phyloP scores from a whole-genome alignment of 2,113 vertebrate species.

The Scalopus aquaticus region DNA sequence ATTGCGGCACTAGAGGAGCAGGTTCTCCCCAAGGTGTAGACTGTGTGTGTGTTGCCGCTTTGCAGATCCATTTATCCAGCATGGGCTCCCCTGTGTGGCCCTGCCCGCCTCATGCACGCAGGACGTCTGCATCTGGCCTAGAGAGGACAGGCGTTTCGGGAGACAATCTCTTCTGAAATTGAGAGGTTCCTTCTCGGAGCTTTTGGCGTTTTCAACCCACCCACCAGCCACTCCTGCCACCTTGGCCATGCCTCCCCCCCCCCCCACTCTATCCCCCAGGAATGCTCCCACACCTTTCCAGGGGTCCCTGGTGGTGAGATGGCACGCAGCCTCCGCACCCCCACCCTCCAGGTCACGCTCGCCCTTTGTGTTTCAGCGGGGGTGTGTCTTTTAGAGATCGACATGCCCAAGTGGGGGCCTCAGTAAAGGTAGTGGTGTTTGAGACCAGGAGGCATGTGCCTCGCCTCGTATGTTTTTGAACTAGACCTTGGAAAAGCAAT shows the following conservation, averaged over 20 bases:
- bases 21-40: too few relatives aligned
- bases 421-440: neutral
- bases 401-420: accelerated
- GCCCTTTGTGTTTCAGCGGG: neutral
- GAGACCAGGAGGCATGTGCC: neutral
- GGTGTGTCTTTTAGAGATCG: neutral
- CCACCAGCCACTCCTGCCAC: neutral
- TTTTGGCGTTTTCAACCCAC: neutral
- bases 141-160: neutral
- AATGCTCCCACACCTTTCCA: neutral
- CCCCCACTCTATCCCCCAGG: neutral
- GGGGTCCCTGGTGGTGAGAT: neutral
- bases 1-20: neutral
- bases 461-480: neutral
- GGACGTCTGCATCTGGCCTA: neutral
- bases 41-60: too few relatives aligned
- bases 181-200: neutral
- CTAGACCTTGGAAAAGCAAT: neutral
- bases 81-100: neutral
- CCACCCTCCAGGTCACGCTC: accelerated
- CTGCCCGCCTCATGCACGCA: neutral
- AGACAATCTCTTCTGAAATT: neutral
- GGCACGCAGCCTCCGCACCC: neutral
- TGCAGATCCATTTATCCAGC: too few relatives aligned
- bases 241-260: neutral